Conservation (phyloP, 1,140 invertebrate species). For the Cheumatopsyche charites region DNA sequence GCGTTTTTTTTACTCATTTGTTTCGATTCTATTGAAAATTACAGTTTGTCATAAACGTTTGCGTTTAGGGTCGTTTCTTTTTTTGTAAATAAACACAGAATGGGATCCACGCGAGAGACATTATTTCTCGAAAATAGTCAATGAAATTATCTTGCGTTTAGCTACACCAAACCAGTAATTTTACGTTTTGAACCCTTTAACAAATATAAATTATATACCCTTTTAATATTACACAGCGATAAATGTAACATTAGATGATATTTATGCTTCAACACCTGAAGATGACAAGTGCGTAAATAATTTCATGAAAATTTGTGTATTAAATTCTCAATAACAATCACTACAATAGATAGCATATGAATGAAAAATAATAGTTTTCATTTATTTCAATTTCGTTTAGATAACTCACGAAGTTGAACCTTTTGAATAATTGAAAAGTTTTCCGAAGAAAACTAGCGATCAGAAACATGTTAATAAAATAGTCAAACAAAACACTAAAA, state of each 20-base stretch:
- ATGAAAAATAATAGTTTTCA: too few species aligned
- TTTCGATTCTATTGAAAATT: conserved; percentile 44
- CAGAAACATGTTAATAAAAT: background rate
- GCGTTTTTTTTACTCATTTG: conserved; percentile 7
- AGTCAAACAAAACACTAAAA: too few species aligned
- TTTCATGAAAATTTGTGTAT: background rate
- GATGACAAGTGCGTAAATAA: too few species aligned
- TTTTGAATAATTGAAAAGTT: background rate
- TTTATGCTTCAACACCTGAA: background rate
- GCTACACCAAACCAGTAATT: conserved; percentile 16
- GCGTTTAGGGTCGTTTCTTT: conserved; percentile 46
- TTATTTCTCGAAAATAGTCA: conserved; percentile 41
- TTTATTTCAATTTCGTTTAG: too few species aligned
- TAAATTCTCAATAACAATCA: too few species aligned
- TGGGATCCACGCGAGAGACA: conserved; percentile 45
- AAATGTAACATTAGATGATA: background rate
- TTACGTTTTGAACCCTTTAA: conserved; percentile 35
- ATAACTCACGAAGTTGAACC: background rate
- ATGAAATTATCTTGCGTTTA: conserved; percentile 26
- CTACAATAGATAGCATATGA: too few species aligned
- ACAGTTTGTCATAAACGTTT: conserved; percentile 43
- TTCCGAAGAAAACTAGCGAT: too few species aligned
- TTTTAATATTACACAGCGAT: background rate
- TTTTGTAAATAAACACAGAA: conserved; percentile 11
- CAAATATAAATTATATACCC: conserved; percentile 32